These are phyloP conservation scores for Aphidius gifuensis DNA, from an alignment of 1,140 invertebrate species.

Conservation along the genomic window DNA sequence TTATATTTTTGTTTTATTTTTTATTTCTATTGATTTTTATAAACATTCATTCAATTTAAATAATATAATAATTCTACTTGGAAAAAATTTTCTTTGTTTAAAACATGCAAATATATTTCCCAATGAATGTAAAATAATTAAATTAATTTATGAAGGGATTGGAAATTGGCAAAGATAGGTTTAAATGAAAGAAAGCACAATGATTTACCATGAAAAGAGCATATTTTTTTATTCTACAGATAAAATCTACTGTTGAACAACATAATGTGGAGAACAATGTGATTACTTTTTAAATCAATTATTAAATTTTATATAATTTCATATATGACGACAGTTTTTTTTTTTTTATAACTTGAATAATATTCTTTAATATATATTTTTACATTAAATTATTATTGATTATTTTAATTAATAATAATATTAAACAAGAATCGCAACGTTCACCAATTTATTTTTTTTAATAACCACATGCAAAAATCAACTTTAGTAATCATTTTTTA, in stretches of 20 bases:
- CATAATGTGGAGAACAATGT: conserved; percentile 32
- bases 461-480: too few relatives aligned
- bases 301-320: not conserved
- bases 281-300: conserved; percentile 5
- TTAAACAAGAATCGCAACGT: conserved; percentile 2
- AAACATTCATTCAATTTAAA: not conserved
- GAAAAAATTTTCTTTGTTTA: too few relatives aligned
- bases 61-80: not conserved
- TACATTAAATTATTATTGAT: not conserved
- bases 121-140: not conserved
- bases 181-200: conserved; percentile 52
- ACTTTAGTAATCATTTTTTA: too few relatives aligned
- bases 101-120: not conserved
- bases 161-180: conserved; percentile 32
- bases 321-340: not conserved
- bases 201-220: conserved; percentile 47
- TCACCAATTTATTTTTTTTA: too few relatives aligned
- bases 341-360: not conserved
- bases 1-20: conserved; percentile 9
- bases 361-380: not conserved
- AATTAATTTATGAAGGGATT: conserved; percentile 4
- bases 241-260: conserved; percentile 39
- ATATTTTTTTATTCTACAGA: conserved; percentile 44
- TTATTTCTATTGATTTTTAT: not conserved
- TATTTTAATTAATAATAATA: not conserved